Base-by-base conservation (phyloP, 2,888 invertebrate species). In the Busseola fusca region DNA sequence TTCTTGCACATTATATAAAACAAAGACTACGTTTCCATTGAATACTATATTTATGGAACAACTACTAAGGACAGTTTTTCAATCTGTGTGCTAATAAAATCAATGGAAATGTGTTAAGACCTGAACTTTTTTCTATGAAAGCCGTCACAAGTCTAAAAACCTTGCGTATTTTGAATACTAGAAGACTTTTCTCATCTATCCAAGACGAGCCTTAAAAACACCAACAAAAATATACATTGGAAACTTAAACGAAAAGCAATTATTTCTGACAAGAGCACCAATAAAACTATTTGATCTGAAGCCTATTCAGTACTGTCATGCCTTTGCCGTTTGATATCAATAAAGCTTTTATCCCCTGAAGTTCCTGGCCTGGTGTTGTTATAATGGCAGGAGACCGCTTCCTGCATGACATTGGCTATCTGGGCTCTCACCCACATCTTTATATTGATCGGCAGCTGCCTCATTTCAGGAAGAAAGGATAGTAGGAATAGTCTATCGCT, bases 391-490 rank as follows among this genome's bases (percentile, higher is more conserved):
- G 86, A 84, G 1, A 95, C 94, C 0, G 95, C 95, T 66, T 95
- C 95, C 82, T 95, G 95, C 95, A 95, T 95, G 0, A 93, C 85
- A 65, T 90, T 93, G 0, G 95, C 95, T 70, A 95, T 93, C 84
- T 94, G 94, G 0, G 94, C 91, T 25, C 95, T 80, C 64, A 92
- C 93, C 95, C 95, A 95, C 95, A 95, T 95, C 87, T 95, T 95
- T 37, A 94, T 89, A 80, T 94, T 90, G 1, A 91, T 76, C 0
- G 95, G 95, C 37, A 95, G 79, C 80, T 93, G 93, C 66, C 91
- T 90, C 91, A 95, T 93, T 86, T 95, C 95, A 14, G 95, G 95
- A 34, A 94, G 84, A 74, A 95, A 95, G 0, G 95, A 95, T 42
- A 95, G 81, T 2, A 95, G 87, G 68, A 95, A 95, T 73, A 94